phyloP scores from a whole-genome alignment of 2,797 vertebrate genomes.

The Aotus griseimembra region DNA sequence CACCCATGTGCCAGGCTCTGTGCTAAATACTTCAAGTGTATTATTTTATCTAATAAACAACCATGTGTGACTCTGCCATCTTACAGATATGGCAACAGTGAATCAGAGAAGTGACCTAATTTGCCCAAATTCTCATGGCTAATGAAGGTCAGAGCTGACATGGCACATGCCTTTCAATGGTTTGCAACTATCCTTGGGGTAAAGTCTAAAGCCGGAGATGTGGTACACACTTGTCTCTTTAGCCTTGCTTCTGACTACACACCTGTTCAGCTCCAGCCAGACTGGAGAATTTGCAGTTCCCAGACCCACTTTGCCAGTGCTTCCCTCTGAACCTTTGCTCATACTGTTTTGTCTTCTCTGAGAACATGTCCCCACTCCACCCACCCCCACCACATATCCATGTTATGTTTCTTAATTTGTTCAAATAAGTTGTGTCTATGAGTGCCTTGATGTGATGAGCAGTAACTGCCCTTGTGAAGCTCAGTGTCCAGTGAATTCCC shows the following conservation, averaged over 20 bases:
- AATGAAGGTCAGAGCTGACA: not conserved
- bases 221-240: not conserved
- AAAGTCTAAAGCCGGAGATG: not conserved
- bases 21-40: not conserved
- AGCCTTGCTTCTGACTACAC: not conserved
- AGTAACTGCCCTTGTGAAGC: not conserved
- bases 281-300: not conserved
- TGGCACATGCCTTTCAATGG: not conserved
- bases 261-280: not conserved
- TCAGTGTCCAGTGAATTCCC: not conserved
- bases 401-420: not conserved
- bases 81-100: constrained; percentile 39
- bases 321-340: not conserved
- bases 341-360: not conserved
- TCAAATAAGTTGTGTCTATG: not conserved
- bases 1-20: not conserved
- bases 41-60: not conserved
- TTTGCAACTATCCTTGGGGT: not conserved
- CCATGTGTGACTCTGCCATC: not conserved
- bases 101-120: not conserved
- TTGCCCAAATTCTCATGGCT: not conserved
- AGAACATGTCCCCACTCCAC: not conserved
- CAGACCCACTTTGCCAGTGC: not conserved
- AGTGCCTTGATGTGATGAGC: not conserved
- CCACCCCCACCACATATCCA: not conserved